These are phyloP conservation scores for Vanessa cardui DNA, from an alignment of 2,888 invertebrate genomes.

Conservation along the genomic window DNA sequence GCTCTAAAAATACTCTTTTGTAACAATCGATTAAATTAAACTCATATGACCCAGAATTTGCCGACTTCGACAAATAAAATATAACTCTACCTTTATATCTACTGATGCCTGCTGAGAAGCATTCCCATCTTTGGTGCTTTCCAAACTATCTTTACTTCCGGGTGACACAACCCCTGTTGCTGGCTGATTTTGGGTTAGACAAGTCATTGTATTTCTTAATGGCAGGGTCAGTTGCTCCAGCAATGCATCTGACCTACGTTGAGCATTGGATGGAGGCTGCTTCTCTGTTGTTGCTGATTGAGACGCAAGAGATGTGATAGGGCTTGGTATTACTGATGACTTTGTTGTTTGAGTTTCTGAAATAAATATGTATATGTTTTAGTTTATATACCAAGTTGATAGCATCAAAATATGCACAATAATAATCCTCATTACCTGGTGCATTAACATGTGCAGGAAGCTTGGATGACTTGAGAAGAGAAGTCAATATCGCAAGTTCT, in stretches of 20 bases:
- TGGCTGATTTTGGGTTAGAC: constrained; percentile 53
- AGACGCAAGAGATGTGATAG: constrained; percentile 70
- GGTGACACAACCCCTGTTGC: constrained; percentile 56
- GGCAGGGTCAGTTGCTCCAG: constrained; percentile 75
- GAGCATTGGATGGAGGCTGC: constrained; percentile 67
- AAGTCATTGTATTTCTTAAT: constrained; percentile 62
- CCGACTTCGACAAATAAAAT: no score
- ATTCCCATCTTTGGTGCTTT: constrained; percentile 63
- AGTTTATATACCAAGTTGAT: constrained; percentile 3
- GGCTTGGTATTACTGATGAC: constrained; percentile 69
- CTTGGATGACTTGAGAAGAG: constrained; percentile 89
- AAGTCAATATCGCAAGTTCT: constrained; percentile 89
- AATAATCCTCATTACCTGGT: constrained; percentile 55
- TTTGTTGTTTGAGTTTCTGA: constrained; percentile 69
- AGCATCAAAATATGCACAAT: neutral
- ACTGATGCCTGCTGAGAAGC: constrained; percentile 60
- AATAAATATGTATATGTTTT: constrained; percentile 17
- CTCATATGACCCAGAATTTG: no score
- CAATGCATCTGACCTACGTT: constrained; percentile 73
- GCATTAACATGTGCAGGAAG: constrained; percentile 81
- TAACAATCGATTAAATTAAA: no score
- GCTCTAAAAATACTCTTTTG: no score
- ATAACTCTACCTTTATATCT: constrained; percentile 68
- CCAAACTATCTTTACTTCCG: constrained; percentile 69
- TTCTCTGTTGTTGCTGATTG: constrained; percentile 66